Evolutionary conservation across 92 coral and sea anemone species (phyloP).

Genomic region (Bergia sp.): DNA sequence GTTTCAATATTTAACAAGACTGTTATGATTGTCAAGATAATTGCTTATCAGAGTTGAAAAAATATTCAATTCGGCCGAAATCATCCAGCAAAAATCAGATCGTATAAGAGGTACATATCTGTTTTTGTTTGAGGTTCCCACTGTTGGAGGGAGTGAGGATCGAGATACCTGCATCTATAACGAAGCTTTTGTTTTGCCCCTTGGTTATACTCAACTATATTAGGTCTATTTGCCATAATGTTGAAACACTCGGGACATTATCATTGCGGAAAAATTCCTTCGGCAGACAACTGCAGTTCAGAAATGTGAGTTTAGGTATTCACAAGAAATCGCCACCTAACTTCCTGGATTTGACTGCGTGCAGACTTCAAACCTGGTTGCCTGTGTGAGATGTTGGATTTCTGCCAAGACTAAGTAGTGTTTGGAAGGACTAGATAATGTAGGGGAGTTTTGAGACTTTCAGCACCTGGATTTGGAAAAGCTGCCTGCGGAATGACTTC

Average conservation of each 20-base stretch:
- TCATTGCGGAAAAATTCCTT: not conserved
- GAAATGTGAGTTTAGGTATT: slow-evolving; percentile 35
- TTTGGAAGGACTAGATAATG: slow-evolving; percentile 28
- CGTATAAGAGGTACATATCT: not conserved
- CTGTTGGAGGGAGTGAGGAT: not conserved
- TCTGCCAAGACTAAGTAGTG: slow-evolving; percentile 34
- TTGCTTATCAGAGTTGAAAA: not conserved
- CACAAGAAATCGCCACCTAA: slow-evolving; percentile 15
- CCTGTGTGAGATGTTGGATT: slow-evolving; percentile 25
- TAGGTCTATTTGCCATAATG: slow-evolving; percentile 7
- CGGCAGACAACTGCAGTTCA: slow-evolving; percentile 26
- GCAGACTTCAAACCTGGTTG: slow-evolving; percentile 28
- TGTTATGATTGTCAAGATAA: not conserved
- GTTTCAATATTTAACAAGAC: slow-evolving; percentile 1
- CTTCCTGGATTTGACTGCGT: slow-evolving; percentile 30
- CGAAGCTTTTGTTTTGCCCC: not conserved
- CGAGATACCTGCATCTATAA: slow-evolving; percentile 3
- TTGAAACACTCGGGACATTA: not conserved
- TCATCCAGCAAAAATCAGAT: not conserved
- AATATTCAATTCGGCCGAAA: not conserved
- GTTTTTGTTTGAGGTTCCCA: slow-evolving; percentile 19
- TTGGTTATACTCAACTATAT: slow-evolving; percentile 12
- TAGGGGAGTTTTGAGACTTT: slow-evolving; percentile 31
- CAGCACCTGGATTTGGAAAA: slow-evolving; percentile 32
- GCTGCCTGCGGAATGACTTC: slow-evolving; percentile 4